Percentiles rank a stretch among this genome's conserved stretches.
phyloP scores from a whole-genome alignment of 2,797 vertebrate species.

The Schizothorax lantsangensis region DNA sequence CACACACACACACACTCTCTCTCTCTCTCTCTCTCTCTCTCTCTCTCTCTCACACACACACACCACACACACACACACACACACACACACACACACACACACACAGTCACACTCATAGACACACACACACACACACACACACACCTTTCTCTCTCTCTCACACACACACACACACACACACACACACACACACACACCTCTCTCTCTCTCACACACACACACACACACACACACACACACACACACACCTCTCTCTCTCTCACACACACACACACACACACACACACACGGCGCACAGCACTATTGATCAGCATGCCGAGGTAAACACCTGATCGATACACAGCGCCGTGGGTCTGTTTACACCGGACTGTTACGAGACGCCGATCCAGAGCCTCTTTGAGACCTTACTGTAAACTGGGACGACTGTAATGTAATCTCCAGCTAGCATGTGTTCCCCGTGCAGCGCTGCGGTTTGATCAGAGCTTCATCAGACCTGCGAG shows the following conservation, averaged over 20 bases:
- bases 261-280: background rate
- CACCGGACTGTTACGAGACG: background rate
- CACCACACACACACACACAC: too few relatives aligned
- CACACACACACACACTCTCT: too few relatives aligned
- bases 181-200: too few relatives aligned
- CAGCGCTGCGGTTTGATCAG: background rate
- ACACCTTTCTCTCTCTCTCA: too few relatives aligned
- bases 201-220: background rate
- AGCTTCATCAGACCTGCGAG: background rate
- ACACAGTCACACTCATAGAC: background rate
- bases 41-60: too few relatives aligned
- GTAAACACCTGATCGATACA: slow-evolving; percentile 49
- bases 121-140: background rate
- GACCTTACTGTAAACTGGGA: background rate
- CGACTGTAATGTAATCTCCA: background rate
- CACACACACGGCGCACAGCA: background rate
- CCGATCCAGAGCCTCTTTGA: background rate
- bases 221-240: background rate
- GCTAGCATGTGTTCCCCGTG: background rate
- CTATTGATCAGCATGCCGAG: slow-evolving; percentile 47
- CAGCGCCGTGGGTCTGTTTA: background rate
- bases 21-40: too few relatives aligned
- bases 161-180: too few relatives aligned
- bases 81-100: too few relatives aligned
- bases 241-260: too few relatives aligned